Percentiles rank a stretch among this genome's conserved stretches.
Conservation (phyloP, 2,113 vertebrate genomes). For the Osmerus mordax region DNA sequence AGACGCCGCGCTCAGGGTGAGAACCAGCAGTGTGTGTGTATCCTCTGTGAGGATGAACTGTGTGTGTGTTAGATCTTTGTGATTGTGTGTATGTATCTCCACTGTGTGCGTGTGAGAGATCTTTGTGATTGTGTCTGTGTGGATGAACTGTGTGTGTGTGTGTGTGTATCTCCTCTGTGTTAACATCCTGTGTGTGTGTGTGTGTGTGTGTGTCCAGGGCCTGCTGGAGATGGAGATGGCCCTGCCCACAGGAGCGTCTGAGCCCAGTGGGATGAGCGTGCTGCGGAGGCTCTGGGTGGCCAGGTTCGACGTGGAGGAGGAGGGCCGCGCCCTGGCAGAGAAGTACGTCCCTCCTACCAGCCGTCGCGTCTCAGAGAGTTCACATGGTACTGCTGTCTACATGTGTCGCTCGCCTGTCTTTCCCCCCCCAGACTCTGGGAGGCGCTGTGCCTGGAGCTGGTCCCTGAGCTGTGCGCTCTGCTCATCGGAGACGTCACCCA, state of each 20-base stretch:
- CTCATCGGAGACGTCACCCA: constrained; percentile 92
- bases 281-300: constrained; percentile 91
- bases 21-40: constrained; percentile 54
- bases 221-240: constrained; percentile 93
- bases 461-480: constrained; percentile 87
- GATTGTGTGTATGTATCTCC: not conserved
- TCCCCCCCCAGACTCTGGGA: constrained; percentile 80
- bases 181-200: not conserved
- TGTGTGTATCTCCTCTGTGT: not conserved
- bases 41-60: not conserved
- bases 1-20: constrained; percentile 88
- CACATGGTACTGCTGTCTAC: not conserved
- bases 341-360: constrained; percentile 66
- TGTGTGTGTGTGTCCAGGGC: constrained; percentile 70
- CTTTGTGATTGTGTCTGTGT: not conserved
- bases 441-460: constrained; percentile 83
- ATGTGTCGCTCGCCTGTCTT: not conserved
- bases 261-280: constrained; percentile 83
- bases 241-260: constrained; percentile 84
- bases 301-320: constrained; percentile 88
- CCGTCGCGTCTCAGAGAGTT: not conserved
- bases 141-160: not conserved
- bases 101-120: not conserved
- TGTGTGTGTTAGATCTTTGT: not conserved
- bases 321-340: constrained; percentile 81